Evolutionary conservation across 2,888 invertebrate genomes (phyloP).

Genomic region (Plutella xylostella): DNA sequence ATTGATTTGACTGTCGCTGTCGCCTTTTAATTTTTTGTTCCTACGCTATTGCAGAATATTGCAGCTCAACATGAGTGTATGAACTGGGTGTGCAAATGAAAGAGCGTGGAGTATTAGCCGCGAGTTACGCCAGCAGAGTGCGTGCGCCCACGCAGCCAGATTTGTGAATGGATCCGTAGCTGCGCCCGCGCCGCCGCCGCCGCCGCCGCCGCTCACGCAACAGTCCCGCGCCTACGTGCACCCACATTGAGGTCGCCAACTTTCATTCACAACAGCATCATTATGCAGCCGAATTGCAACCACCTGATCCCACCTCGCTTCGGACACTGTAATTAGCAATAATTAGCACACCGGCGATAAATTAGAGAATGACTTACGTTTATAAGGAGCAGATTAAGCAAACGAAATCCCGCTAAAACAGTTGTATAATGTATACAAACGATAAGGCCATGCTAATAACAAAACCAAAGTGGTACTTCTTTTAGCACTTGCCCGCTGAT

Average conservation of each 20-base stretch:
- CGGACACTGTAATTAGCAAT: no score
- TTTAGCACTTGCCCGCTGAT: constrained; percentile 1
- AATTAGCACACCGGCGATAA: no score
- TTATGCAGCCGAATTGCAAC: constrained; percentile 9
- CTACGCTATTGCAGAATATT: no score
- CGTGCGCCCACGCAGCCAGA: constrained; percentile 12
- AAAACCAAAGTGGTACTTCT: background rate
- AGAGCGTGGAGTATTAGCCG: no score
- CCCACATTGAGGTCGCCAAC: constrained; percentile 57
- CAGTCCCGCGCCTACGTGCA: constrained; percentile 56
- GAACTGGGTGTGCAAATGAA: no score
- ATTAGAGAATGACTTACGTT: no score
- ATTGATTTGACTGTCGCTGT: no score
- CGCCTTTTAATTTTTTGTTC: no score
- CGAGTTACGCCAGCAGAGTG: no score
- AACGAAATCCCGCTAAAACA: background rate
- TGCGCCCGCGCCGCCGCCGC: no score
- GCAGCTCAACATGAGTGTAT: no score
- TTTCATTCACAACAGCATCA: constrained; percentile 48
- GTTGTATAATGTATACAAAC: background rate
- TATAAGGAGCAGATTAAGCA: background rate
- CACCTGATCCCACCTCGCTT: background rate
- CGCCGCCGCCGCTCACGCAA: constrained; percentile 12
- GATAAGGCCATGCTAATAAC: constrained; percentile 3
- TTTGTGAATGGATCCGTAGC: constrained; percentile 20